Conservation (phyloP, 23 tunicate species). For the Diplosoma virens region DNA sequence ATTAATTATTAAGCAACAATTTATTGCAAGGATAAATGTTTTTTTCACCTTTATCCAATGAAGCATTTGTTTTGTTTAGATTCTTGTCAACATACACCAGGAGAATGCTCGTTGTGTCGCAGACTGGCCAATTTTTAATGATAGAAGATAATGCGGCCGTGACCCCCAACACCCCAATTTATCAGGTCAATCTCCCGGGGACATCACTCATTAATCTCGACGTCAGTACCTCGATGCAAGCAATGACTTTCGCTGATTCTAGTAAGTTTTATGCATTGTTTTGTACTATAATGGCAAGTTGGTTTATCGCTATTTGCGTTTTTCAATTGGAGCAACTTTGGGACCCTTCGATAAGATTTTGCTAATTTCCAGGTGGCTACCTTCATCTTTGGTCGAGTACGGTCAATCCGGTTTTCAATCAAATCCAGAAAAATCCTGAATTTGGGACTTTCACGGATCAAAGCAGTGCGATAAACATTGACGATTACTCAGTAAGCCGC, state of each 20-base stretch:
- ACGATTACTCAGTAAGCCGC: slow-evolving; percentile 43
- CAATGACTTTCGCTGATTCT: slow-evolving; percentile 81
- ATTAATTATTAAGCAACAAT: no score
- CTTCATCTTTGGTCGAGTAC: slow-evolving; percentile 84
- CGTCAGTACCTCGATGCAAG: slow-evolving; percentile 71
- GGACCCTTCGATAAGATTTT: no score
- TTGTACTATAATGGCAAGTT: no score
- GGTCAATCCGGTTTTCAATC: slow-evolving; percentile 67
- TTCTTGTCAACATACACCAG: slow-evolving; percentile 87
- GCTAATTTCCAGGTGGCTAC: slow-evolving; percentile 43
- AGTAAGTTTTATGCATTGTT: no score
- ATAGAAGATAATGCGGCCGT: slow-evolving; percentile 89
- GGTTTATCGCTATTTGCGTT: no score
- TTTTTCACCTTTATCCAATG: no score
- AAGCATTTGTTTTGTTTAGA: slow-evolving; percentile 34
- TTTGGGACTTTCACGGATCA: slow-evolving; percentile 38
- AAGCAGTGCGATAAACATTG: slow-evolving; percentile 34
- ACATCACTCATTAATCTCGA: slow-evolving; percentile 53
- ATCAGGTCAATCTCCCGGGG: slow-evolving; percentile 69
- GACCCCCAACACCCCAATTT: slow-evolving; percentile 86
- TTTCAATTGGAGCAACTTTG: no score
- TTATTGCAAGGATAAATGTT: no score
- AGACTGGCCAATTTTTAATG: slow-evolving; percentile 85
- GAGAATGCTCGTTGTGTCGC: slow-evolving; percentile 67
- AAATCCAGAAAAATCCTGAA: slow-evolving; percentile 61